Base-by-base conservation (phyloP, 2,797 vertebrate species). In the Micrastur ruficollis region DNA sequence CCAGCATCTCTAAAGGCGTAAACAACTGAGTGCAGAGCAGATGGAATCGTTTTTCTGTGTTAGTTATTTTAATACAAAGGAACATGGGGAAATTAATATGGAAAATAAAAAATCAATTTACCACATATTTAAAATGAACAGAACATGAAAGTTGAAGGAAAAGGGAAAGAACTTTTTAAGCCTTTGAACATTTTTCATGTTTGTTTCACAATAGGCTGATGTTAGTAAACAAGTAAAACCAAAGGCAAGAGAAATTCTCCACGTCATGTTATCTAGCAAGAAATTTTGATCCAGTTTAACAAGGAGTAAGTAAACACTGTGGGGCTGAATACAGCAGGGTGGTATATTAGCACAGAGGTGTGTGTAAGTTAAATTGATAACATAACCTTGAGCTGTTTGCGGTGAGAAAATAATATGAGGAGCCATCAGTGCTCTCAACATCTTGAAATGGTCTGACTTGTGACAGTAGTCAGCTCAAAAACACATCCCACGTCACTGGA, bases 171-270 rank as follows among this genome's bases (percentile, higher is more conserved):
- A 65, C 13, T 49, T 86, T 59, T 91, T 23, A 81, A 73, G 80
- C 18, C 73, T 94, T 96, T 93, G 52, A 91, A 84, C 5, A 6
- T 84, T 92, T 90, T 81, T 88, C 21, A 32, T 92, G 36, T 88
- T 89, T 89, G 72, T 96, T 91, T 94, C 91, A 79, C 85, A 95
- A 86, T 9, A 76, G 47, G 14, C 81, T 91, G 34, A 44, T 95
- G 75, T 91, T 96, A 70, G 84, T 95, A 91, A 93, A 93, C 87
- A 94, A 91, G 20, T 86, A 91, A 91, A 95, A 95, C 40, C 46
- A 74, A 94, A 89, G 62, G 34, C 58, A 58, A 76, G 74, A 88
- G 38, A 76, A 94, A 81, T 76, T 84, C n/a, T 88, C 8, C 17
- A 4, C 38, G 38, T 62, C 46, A 20, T 52, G 12, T 75, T 86